Evolutionary conservation across 2,888 invertebrate genomes (phyloP), one percentile per base, ranked within the genome.

Genomic region (Heteromurus nitidus): DNA sequence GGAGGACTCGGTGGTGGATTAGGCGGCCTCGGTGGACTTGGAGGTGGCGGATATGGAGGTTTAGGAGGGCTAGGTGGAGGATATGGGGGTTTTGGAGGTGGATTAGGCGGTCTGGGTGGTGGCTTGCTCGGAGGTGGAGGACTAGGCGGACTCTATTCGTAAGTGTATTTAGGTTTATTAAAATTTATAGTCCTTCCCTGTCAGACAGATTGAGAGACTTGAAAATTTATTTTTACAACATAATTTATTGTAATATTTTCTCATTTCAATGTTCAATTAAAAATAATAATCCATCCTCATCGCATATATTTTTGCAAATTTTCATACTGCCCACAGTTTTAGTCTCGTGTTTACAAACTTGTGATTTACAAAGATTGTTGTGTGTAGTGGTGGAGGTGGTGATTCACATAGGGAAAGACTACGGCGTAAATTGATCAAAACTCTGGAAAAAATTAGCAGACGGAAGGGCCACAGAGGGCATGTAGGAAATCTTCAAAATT

Each of bases 121-220:
- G 70, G 50, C 2, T 16, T 20, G 30, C 65, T 60, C 47, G 80
- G 69, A 26, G 80, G 69, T 62, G 68, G 67, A 42, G 68, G 68
- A 5, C 30, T 55, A 7, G 64, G 72, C 9, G 82, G 79, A 5
- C 31, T 75, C 0, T 83, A 80, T 44, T 83, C 80, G 83, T 83
- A 80, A 82, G 82, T 74, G 26, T 2, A 16, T n/a, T n/a, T n/a
- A n/a, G n/a, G n/a, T n/a, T n/a, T n/a, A n/a, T 18, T 18, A 50
- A 18, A 50, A n/a, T 3, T 11, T 5, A 47, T n/a, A 47, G 3
- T 47, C n/a, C 11, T n/a, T 7, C 7, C 7, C 16, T 50, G 1
- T 5, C 11, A 55, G 13, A 26, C 2, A 55, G 26, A 55, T 26
- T 55, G 13, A 22, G 3, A 22, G 3, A 7, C 18, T 13, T 26